phyloP scores from a whole-genome alignment of 2,888 invertebrate species.

The Chalcis sispes region DNA sequence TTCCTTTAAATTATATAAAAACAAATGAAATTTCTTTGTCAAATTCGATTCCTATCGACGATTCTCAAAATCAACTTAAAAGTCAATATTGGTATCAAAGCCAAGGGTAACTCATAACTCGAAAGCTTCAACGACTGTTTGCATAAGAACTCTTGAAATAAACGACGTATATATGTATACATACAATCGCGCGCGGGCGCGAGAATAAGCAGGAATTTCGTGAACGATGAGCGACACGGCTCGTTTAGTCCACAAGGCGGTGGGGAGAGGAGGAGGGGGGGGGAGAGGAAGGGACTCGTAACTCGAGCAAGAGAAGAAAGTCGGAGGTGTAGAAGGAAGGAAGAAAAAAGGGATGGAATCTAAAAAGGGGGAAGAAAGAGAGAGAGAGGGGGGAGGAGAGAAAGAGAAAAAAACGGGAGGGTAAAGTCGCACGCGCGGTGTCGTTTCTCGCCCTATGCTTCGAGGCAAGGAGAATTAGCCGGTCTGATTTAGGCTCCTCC shows the following conservation, averaged over 20 bases:
- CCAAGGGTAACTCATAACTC: no score
- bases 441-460: slow-evolving; percentile 53
- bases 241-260: slow-evolving; percentile 64
- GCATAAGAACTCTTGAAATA: not conserved
- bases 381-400: slow-evolving; percentile 42
- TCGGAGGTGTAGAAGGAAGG: slow-evolving; percentile 25
- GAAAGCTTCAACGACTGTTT: no score
- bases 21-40: no score
- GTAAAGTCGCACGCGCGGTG: no score
- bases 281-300: slow-evolving; percentile 31
- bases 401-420: no score
- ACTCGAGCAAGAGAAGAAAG: slow-evolving; percentile 19
- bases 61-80: no score
- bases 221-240: slow-evolving; percentile 65
- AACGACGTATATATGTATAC: no score
- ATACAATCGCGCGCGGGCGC: no score
- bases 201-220: slow-evolving; percentile 51
- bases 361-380: slow-evolving; percentile 25
- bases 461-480: slow-evolving; percentile 67
- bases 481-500: slow-evolving; percentile 64
- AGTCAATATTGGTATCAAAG: no score
- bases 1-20: no score
- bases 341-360: slow-evolving; percentile 19
- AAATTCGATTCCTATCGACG: no score
- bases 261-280: slow-evolving; percentile 46